Evolutionary conservation across 2,113 vertebrate genomes (phyloP).

Genomic region (Triplophysa siluroides): DNA sequence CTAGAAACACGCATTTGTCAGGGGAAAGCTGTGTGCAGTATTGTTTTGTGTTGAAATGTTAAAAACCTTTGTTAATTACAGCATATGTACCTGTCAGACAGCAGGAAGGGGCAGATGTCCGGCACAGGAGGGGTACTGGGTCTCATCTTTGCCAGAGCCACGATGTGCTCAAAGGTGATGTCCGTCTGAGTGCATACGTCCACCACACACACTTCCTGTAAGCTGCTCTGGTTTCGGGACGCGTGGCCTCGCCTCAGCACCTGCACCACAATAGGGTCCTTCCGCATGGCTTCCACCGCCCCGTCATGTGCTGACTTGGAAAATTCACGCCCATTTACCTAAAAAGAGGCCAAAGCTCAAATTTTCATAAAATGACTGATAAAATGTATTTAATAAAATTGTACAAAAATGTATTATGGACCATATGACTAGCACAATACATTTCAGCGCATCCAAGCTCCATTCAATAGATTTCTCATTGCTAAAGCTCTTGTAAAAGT

Average conservation of each 20-base stretch:
- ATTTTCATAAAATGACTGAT: background rate
- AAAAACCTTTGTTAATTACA: too few species aligned
- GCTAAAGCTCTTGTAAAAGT: background rate
- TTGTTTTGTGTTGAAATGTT: too few species aligned
- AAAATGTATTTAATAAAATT: background rate
- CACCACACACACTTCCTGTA: conserved; percentile 76
- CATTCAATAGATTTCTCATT: too few species aligned
- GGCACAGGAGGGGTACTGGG: conserved; percentile 90
- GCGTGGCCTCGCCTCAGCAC: conserved; percentile 81
- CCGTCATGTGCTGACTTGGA: conserved; percentile 88
- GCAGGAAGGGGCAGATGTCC: conserved; percentile 92
- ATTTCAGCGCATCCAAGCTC: too few species aligned
- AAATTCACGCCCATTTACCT: conserved; percentile 94
- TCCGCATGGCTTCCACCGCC: conserved; percentile 86
- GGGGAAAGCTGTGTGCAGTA: too few species aligned
- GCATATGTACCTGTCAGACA: conserved; percentile 88
- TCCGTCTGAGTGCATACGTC: conserved; percentile 94
- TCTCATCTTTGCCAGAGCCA: conserved; percentile 90
- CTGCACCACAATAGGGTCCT: conserved; percentile 93
- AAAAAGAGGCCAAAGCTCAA: background rate
- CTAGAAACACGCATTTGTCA: background rate
- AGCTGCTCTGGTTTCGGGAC: conserved; percentile 58
- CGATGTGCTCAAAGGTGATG: conserved; percentile 95
- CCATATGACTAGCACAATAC: too few species aligned
- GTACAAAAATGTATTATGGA: too few species aligned